phyloP scores from a whole-genome alignment of 2,797 vertebrate species.

The Platyrinchus mystaceus region DNA sequence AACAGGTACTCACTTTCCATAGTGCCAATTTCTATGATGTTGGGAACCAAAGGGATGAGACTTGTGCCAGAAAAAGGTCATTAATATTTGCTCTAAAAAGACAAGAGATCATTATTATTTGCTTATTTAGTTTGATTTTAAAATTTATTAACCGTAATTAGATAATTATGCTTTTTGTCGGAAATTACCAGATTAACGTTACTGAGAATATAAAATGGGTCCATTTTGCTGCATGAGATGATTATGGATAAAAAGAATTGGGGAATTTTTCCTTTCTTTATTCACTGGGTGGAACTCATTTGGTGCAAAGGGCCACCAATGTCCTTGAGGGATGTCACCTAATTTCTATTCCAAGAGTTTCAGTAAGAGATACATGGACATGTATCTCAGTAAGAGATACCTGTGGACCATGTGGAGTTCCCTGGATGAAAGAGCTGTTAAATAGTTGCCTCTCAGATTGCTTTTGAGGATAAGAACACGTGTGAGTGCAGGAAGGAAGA shows the following conservation, averaged over 20 bases:
- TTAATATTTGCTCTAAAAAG: not conserved
- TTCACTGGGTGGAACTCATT: not conserved
- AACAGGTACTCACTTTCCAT: fast-evolving
- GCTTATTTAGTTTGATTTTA: not conserved
- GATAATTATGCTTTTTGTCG: not conserved
- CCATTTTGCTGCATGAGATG: not conserved
- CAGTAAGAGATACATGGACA: not conserved
- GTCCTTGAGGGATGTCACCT: not conserved
- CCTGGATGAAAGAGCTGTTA: not conserved
- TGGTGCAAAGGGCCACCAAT: not conserved
- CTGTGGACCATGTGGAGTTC: not conserved
- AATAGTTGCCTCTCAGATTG: not conserved
- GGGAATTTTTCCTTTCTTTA: not conserved
- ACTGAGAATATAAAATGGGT: not conserved
- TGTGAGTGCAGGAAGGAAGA: not conserved
- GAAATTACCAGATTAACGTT: not conserved
- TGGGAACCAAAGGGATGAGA: not conserved
- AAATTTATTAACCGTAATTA: not conserved
- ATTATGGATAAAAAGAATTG: not conserved
- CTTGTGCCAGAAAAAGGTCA: not conserved
- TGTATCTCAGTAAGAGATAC: not conserved
- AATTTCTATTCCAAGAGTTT: not conserved
- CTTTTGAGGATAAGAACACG: not conserved
- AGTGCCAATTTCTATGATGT: not conserved
- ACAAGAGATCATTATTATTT: not conserved